phyloP scores from a whole-genome alignment of 2,797 vertebrate species.

The Carapus acus region DNA sequence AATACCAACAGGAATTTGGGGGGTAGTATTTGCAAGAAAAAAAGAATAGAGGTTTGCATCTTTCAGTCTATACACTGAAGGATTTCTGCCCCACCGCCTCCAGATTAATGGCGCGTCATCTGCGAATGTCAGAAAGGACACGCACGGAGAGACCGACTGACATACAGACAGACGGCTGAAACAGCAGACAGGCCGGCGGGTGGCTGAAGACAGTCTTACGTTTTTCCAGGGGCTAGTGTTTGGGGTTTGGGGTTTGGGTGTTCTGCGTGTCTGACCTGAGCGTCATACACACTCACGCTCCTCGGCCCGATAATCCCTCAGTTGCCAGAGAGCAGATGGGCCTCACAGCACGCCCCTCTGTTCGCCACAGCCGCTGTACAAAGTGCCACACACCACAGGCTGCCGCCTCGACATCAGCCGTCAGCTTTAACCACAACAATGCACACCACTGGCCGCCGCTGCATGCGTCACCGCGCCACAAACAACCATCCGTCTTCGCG shows the following conservation, averaged over 20 bases:
- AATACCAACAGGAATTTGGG: no score
- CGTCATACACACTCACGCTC: slow-evolving; percentile 3
- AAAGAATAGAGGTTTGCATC: no score
- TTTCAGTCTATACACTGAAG: no score
- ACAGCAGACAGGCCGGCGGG: slow-evolving; percentile 44
- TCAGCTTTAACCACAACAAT: slow-evolving; percentile 1
- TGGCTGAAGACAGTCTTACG: slow-evolving; percentile 34
- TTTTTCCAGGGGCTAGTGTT: no score
- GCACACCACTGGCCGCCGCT: background rate
- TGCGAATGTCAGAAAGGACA: slow-evolving; percentile 8
- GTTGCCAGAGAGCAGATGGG: slow-evolving; percentile 63
- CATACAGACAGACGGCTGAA: slow-evolving; percentile 28
- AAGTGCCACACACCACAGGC: slow-evolving; percentile 39
- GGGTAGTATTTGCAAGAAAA: no score
- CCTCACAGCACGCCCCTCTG: slow-evolving; percentile 55
- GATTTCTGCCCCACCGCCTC: no score
- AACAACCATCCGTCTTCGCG: background rate
- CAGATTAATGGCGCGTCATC: no score
- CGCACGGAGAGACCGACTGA: slow-evolving; percentile 2
- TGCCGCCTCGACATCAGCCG: slow-evolving; percentile 47
- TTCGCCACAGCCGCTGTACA: slow-evolving; percentile 44
- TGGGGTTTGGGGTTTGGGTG: slow-evolving; percentile 24
- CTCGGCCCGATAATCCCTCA: slow-evolving; percentile 17
- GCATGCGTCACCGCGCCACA: no score
- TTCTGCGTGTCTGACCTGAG: slow-evolving; percentile 32